Evolutionary conservation across 2,888 invertebrate genomes (phyloP).

Genomic region (Subacronicta megacephala): DNA sequence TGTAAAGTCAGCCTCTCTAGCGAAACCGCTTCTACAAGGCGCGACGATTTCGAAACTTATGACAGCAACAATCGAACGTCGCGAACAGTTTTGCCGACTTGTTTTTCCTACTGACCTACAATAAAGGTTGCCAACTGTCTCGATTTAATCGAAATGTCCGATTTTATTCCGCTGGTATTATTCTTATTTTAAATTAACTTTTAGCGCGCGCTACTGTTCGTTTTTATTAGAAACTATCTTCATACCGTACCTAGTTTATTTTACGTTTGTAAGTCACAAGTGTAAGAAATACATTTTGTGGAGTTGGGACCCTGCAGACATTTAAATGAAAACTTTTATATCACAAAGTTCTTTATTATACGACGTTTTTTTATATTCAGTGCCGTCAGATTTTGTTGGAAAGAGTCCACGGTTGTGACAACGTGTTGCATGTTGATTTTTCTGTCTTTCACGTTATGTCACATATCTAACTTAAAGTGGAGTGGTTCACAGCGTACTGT

Average conservation of each 20-base stretch:
- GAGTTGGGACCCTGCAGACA: slow-evolving; percentile 6
- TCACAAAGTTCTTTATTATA: slow-evolving; percentile 10
- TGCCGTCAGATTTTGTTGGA: slow-evolving; percentile 10
- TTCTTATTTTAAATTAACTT: slow-evolving; percentile 24
- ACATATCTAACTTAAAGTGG: slow-evolving; percentile 21
- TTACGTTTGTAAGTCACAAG: background rate
- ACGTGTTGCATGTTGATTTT: slow-evolving; percentile 33
- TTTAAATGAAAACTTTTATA: slow-evolving; percentile 25
- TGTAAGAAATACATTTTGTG: slow-evolving; percentile 4
- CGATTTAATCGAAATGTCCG: slow-evolving; percentile 21
- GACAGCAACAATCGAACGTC: slow-evolving; percentile 54
- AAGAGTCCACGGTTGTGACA: slow-evolving; percentile 16
- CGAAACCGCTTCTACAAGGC: slow-evolving; percentile 41
- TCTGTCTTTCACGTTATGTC: slow-evolving; percentile 23
- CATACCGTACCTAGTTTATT: background rate
- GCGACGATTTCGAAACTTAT: slow-evolving; percentile 47
- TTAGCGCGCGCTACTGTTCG: slow-evolving; percentile 9
- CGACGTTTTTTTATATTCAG: slow-evolving; percentile 25
- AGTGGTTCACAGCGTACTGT: too few relatives aligned
- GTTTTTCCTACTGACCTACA: slow-evolving; percentile 34
- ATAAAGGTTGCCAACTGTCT: slow-evolving; percentile 27
- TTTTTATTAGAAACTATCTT: slow-evolving; percentile 5
- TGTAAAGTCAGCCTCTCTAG: slow-evolving; percentile 48
- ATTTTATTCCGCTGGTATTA: slow-evolving; percentile 8
- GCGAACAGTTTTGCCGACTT: slow-evolving; percentile 40